Evolutionary conservation across 2,888 invertebrate species (phyloP).

Genomic region (Tinea trinotella): DNA sequence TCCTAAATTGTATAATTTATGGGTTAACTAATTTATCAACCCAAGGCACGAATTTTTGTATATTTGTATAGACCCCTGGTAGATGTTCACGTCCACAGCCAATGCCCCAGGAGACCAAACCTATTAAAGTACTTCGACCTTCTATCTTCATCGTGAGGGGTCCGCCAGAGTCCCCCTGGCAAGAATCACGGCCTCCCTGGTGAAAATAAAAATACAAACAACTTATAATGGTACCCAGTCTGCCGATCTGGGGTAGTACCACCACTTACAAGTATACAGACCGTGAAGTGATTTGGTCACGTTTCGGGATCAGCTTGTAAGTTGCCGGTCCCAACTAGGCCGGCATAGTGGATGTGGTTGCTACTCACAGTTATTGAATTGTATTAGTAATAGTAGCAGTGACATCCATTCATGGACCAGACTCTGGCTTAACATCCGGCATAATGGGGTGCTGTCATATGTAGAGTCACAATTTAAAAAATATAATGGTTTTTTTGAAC

Average conservation of each 20-base stretch:
- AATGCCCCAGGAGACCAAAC: slow-evolving; percentile 93
- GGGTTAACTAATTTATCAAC: slow-evolving; percentile 83
- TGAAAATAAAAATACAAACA: not conserved
- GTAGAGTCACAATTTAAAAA: too few species aligned
- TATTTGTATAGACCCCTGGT: slow-evolving; percentile 93
- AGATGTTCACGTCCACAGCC: slow-evolving; percentile 92
- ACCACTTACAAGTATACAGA: too few species aligned
- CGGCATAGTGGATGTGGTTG: too few species aligned
- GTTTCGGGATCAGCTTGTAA: too few species aligned
- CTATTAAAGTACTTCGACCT: slow-evolving; percentile 88
- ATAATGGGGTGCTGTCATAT: too few species aligned
- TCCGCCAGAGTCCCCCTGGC: slow-evolving; percentile 87
- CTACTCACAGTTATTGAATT: slow-evolving; percentile 17
- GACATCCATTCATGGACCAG: too few species aligned
- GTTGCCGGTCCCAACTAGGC: too few species aligned
- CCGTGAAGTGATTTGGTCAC: too few species aligned
- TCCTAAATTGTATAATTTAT: slow-evolving; percentile 24
- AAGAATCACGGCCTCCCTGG: slow-evolving; percentile 80
- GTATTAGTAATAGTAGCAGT: not conserved
- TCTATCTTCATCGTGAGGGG: slow-evolving; percentile 89
- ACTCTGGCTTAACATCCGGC: too few species aligned
- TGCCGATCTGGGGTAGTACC: too few species aligned
- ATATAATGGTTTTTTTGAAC: not conserved
- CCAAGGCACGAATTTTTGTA: slow-evolving; percentile 94
- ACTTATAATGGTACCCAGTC: not conserved